These are phyloP conservation scores for Corapipo altera DNA, from an alignment of 2,113 vertebrate genomes.

Conservation along the genomic window DNA sequence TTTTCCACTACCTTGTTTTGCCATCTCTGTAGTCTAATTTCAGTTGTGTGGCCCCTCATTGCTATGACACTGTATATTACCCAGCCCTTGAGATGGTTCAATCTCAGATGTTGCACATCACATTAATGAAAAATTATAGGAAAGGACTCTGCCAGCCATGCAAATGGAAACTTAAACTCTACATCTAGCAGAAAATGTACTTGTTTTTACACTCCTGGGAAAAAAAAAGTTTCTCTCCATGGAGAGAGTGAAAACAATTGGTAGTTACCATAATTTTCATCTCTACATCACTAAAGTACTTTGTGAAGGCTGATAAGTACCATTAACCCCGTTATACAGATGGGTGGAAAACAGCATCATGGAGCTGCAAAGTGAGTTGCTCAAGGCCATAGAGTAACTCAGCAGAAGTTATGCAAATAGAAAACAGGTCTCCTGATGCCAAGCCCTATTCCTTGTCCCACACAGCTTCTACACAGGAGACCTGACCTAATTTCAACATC, in stretches of 20 bases:
- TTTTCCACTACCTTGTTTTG: background rate
- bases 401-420: constrained; percentile 51
- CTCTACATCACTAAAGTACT: background rate
- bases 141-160: background rate
- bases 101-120: background rate
- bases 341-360: constrained; percentile 21
- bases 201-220: background rate
- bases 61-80: background rate
- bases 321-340: constrained; percentile 39
- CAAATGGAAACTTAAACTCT: background rate
- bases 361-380: constrained; percentile 43
- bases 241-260: constrained; percentile 33
- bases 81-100: background rate
- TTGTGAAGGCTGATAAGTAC: constrained; percentile 2
- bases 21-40: background rate
- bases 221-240: background rate
- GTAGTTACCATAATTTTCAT: background rate
- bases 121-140: background rate
- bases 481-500: constrained; percentile 38
- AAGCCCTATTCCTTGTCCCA: constrained; percentile 44
- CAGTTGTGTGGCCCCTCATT: background rate
- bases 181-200: background rate
- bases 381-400: constrained; percentile 45
- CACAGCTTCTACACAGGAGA: constrained; percentile 18
- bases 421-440: constrained; percentile 35